Evolutionary conservation across 2,113 vertebrate genomes (phyloP).

Genomic region (Muscicapa adusta): DNA sequence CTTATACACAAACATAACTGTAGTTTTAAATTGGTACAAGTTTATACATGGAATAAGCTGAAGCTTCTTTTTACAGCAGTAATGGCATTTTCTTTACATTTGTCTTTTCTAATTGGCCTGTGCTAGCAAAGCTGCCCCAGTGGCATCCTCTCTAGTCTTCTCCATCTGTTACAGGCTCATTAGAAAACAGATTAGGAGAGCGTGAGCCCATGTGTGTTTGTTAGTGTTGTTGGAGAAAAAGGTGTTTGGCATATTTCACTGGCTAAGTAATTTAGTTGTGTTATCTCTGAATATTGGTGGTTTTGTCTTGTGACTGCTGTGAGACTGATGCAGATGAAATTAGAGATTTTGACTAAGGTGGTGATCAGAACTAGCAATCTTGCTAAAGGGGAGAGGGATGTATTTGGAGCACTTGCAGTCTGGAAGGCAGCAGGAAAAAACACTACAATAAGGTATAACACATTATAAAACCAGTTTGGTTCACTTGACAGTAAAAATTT

Average conservation of each 20-base stretch:
- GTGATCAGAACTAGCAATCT: not conserved
- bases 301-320: not conserved
- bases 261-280: not conserved
- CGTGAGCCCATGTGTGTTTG: not conserved
- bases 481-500: not conserved
- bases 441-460: not conserved
- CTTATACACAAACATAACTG: rapidly evolving
- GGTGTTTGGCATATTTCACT: not conserved
- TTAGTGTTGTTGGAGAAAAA: not conserved
- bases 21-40: not conserved
- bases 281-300: not conserved
- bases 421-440: not conserved
- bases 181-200: not conserved
- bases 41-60: not conserved
- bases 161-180: not conserved
- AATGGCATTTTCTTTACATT: not conserved
- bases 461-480: not conserved
- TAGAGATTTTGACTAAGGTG: not conserved
- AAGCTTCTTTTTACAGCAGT: not conserved
- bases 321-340: not conserved
- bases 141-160: not conserved
- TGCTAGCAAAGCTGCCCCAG: not conserved
- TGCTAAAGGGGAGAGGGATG: not conserved
- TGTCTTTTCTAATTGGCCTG: not conserved
- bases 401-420: not conserved